A percentile compares a stretch with the other conserved stretches of the same genome.
Conservation (phyloP, 2,797 vertebrate species). For the Gallirallus australis region DNA sequence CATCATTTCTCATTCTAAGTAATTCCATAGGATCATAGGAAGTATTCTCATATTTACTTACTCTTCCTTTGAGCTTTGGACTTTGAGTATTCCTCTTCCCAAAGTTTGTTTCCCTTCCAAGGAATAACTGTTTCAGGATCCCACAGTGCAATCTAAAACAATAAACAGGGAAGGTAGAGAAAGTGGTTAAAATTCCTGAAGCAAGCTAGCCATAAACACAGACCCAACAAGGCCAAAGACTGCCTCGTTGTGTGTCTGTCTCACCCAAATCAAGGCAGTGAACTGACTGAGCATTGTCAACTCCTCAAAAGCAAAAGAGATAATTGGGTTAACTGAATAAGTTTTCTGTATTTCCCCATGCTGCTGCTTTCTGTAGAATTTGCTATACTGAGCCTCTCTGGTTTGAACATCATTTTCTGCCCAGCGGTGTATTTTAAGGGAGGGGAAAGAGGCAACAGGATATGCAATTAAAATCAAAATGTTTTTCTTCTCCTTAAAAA, state of each 20-base stretch:
- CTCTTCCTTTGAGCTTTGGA: not conserved
- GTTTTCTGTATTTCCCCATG: not conserved
- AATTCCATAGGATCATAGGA: not conserved
- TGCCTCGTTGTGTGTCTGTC: not conserved
- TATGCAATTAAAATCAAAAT: constrained; percentile 6
- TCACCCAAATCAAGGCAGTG: not conserved
- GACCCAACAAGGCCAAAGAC: not conserved
- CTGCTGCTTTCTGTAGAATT: not conserved
- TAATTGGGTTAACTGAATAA: not conserved
- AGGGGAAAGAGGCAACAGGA: not conserved
- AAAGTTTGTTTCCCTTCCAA: not conserved
- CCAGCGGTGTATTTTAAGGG: not conserved
- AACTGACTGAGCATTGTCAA: not conserved
- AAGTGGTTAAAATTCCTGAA: not conserved
- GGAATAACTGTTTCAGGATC: not conserved
- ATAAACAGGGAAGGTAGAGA: not conserved
- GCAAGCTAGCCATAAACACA: not conserved
- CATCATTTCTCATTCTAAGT: not conserved
- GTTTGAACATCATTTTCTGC: not conserved
- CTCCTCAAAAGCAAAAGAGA: not conserved
- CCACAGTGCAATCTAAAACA: not conserved
- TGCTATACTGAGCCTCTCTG: not conserved
- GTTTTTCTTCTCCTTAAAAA: not conserved
- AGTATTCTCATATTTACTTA: not conserved
- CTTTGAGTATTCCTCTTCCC: not conserved